Conservation (phyloP, 1,140 invertebrate genomes). For the Neodiprion fabricii region DNA sequence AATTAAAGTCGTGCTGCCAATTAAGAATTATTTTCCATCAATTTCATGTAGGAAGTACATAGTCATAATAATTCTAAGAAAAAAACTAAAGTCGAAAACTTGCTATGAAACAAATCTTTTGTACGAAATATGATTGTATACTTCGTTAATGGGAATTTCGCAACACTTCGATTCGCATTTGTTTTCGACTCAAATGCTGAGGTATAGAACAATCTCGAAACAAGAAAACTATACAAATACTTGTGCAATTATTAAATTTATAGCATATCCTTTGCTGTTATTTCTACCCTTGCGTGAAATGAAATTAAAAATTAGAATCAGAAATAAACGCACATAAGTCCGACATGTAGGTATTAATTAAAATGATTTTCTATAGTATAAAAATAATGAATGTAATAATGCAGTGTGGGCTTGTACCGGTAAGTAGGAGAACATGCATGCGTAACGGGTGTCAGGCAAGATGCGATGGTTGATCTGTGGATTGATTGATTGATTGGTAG, state of each 20-base stretch:
- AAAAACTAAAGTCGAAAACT: no score
- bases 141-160: no score
- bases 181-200: no score
- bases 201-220: no score
- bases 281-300: not conserved
- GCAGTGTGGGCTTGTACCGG: conserved; percentile 24
- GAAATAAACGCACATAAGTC: not conserved
- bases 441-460: conserved; percentile 43
- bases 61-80: no score
- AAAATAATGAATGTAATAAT: conserved; percentile 16
- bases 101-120: no score
- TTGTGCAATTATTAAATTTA: no score
- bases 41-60: no score
- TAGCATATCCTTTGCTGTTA: no score
- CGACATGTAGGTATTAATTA: not conserved
- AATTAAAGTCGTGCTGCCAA: not conserved
- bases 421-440: conserved; percentile 38
- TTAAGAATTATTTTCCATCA: not conserved
- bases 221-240: no score
- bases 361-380: not conserved
- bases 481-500: conserved; percentile 45
- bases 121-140: no score
- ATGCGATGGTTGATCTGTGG: conserved; percentile 37
- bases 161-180: no score
- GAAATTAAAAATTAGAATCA: not conserved